Evolutionary conservation across 1,140 invertebrate genomes (phyloP).

Genomic region (Diachasma alloeum): DNA sequence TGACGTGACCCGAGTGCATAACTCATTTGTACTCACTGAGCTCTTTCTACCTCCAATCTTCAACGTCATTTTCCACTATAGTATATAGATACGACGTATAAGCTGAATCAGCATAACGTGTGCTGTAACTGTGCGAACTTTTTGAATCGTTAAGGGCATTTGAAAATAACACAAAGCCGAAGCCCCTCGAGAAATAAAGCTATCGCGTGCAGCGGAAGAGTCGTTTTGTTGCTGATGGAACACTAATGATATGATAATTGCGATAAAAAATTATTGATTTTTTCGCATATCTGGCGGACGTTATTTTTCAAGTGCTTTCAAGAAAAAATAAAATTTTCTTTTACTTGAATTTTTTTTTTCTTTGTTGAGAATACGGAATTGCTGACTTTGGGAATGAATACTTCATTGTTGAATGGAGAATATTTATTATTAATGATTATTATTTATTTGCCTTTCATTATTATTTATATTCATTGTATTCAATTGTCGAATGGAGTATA

Average conservation of each 20-base stretch:
- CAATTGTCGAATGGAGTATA: too few relatives aligned
- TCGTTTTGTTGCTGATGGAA: not conserved
- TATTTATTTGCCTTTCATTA: too few relatives aligned
- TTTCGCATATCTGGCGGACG: not conserved
- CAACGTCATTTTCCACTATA: not conserved
- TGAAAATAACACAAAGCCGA: conserved; percentile 7
- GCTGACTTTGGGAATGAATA: too few relatives aligned
- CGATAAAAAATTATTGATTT: not conserved
- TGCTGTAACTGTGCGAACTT: not conserved
- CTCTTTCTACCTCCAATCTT: conserved; percentile 7
- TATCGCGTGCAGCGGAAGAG: not conserved
- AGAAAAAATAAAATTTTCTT: too few relatives aligned
- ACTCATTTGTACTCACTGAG: conserved; percentile 27
- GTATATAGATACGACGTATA: not conserved
- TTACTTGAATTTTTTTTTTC: too few relatives aligned
- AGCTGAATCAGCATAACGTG: not conserved
- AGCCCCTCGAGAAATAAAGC: not conserved
- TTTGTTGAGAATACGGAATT: too few relatives aligned
- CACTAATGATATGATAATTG: not conserved
- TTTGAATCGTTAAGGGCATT: not conserved
- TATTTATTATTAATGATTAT: too few relatives aligned
- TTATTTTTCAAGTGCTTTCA: not conserved
- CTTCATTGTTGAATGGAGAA: too few relatives aligned
- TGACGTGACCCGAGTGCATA: conserved; percentile 48
- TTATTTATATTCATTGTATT: too few relatives aligned